Percentiles rank a stretch among this genome's conserved stretches.
Evolutionary conservation across 2,113 vertebrate genomes (phyloP).

Genomic region (Lycaon pictus): DNA sequence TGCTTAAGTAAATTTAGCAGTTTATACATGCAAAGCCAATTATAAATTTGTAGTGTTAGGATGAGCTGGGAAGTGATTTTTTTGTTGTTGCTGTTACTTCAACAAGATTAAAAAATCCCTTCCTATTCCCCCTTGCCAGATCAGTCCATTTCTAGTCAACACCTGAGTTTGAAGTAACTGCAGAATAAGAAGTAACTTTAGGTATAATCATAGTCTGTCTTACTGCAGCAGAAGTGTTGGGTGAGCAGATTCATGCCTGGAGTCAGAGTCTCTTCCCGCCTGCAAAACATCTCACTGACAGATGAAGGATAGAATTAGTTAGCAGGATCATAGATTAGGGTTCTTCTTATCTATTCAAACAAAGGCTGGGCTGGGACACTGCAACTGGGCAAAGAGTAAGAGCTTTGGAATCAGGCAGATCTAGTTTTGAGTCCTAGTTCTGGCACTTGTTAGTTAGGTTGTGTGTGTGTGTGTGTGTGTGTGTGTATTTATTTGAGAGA

Average conservation of each 20-base stretch:
- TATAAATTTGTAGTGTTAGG: not conserved
- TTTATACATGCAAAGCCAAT: not conserved
- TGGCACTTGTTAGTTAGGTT: not conserved
- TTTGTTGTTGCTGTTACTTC: not conserved
- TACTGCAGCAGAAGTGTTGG: not conserved
- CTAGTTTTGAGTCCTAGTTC: not conserved
- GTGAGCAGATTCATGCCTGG: not conserved
- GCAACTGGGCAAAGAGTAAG: not conserved
- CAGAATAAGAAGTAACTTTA: not conserved
- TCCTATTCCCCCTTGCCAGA: not conserved
- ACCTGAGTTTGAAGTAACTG: not conserved
- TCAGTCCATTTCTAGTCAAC: not conserved
- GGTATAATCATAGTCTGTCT: not conserved
- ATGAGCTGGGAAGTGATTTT: not conserved
- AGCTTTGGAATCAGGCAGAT: not conserved
- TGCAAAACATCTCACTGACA: not conserved
- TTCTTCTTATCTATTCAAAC: not conserved
- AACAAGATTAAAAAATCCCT: not conserved
- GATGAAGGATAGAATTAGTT: not conserved
- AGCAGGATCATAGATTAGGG: not conserved
- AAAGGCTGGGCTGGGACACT: not conserved
- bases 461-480: too few relatives aligned
- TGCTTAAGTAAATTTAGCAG: not conserved
- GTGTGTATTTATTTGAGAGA: not conserved
- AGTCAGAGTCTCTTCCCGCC: not conserved